phyloP scores from a whole-genome alignment of 1,140 invertebrate genomes.

The Hermatobates lingyangjiaoensis region DNA sequence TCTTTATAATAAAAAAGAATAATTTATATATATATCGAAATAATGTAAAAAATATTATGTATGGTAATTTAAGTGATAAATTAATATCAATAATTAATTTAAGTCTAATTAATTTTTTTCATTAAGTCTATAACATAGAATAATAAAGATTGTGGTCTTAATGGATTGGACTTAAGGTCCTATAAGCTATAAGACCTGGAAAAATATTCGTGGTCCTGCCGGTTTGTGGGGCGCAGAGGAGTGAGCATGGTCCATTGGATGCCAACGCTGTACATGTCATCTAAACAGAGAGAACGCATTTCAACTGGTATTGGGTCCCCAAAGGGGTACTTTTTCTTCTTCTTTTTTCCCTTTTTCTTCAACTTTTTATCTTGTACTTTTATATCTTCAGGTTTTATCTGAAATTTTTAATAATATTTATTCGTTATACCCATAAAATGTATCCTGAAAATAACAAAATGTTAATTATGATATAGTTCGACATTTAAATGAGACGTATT shows the following conservation, averaged over 20 bases:
- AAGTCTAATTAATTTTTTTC: too few species aligned
- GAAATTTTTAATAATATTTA: slow-evolving; percentile 6
- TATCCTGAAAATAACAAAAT: background rate
- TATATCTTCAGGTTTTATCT: slow-evolving; percentile 38
- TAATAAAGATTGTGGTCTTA: too few species aligned
- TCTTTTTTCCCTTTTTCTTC: slow-evolving; percentile 44
- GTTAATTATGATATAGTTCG: background rate
- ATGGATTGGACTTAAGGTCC: too few species aligned
- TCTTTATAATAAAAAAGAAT: too few species aligned
- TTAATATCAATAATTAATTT: too few species aligned
- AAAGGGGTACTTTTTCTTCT: slow-evolving; percentile 41
- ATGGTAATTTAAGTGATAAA: too few species aligned
- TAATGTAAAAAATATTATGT: too few species aligned
- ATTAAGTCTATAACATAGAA: too few species aligned
- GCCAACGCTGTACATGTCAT: slow-evolving; percentile 62
- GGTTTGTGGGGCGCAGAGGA: slow-evolving; percentile 55
- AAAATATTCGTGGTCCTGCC: slow-evolving; percentile 72
- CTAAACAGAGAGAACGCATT: slow-evolving; percentile 56
- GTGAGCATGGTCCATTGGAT: slow-evolving; percentile 89
- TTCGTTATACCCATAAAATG: background rate
- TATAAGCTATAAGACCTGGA: too few species aligned
- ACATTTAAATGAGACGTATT: background rate
- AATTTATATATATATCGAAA: too few species aligned
- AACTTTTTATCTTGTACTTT: slow-evolving; percentile 43
- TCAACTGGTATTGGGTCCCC: slow-evolving; percentile 62